Base-by-base conservation (phyloP, 2,797 vertebrate genomes). In the Champsocephalus gunnari region DNA sequence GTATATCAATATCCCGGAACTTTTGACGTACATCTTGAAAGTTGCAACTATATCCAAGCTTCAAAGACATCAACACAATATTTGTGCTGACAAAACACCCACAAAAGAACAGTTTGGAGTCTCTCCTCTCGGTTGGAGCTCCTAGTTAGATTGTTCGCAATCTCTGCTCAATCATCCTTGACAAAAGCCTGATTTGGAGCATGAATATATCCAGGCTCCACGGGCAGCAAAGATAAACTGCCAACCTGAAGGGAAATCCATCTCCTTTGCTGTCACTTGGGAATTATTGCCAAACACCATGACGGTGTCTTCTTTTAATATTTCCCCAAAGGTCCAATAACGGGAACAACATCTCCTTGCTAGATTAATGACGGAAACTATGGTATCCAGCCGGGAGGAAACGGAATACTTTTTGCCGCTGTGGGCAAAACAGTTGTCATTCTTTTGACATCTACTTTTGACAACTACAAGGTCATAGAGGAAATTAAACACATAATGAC, bases 111-210 rank as follows among this genome's bases (percentile, higher is more conserved):
- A 59, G 19, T 28, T 43, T 48, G 41, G 48, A 58, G 65, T 73
- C 67, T 84, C 60, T 75, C 51, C 50, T 80, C 66, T 79, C 69
- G 66, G 82, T 21, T 81, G 73, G 75, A 89, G 85, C 79, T 75
- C 67, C 51, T 60, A 65, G 83, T 83, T 77, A 65, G 75, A 81
- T 82, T 74, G 84, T 78, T 80, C 79, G 80, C 84, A 80, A 88
- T 90, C 80, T 76, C 72, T 71, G 81, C 83, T 94, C 94, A 90
- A 92, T 94, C 93, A 92, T 88, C 86, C 79, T 59, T 89, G 92
- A 94, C 91, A 93, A 93, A 92, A 89, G 79, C 82, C 77, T 91
- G 89, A 92, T 92, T 91, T 87, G 89, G 90, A 90, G 73, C 79
- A 49, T 3, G 63, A 65, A 48, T 84, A 83, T 66, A 86, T 91